These are phyloP conservation scores for Eulithis prunata DNA, from an alignment of 2,888 invertebrate species.

Conservation along the genomic window DNA sequence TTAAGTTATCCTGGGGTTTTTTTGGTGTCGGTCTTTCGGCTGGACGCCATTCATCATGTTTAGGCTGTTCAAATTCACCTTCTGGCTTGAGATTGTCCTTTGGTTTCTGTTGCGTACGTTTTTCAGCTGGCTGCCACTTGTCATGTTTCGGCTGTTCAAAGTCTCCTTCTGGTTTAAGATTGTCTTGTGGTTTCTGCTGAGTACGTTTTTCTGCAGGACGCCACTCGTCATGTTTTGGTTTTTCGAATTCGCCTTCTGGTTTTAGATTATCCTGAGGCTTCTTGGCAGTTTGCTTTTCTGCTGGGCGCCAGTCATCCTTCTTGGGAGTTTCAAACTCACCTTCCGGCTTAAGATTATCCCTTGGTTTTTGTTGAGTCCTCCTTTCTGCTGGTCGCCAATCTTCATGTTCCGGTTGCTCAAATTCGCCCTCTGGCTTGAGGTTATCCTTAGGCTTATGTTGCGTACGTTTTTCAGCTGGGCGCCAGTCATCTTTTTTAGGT, in stretches of 20 bases:
- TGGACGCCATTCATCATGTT: conserved; percentile 64
- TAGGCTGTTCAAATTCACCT: conserved; percentile 76
- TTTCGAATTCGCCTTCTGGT: conserved; percentile 83
- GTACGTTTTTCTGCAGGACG: conserved; percentile 77
- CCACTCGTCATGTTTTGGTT: conserved; percentile 72
- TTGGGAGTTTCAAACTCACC: conserved; percentile 78
- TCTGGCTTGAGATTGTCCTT: conserved; percentile 72
- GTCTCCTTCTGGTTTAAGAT: conserved; percentile 84
- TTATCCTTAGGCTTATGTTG: conserved; percentile 64
- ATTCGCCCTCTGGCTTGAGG: conserved; percentile 74
- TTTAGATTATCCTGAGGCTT: conserved; percentile 79
- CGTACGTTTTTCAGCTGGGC: conserved; percentile 66
- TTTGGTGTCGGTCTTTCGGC: conserved; percentile 57
- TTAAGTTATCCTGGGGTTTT: conserved; percentile 82
- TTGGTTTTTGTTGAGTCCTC: conserved; percentile 62
- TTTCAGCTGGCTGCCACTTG: conserved; percentile 68
- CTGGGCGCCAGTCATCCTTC: conserved; percentile 66
- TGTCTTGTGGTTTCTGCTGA: conserved; percentile 78
- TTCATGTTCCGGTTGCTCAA: conserved; percentile 67
- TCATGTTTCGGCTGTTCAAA: conserved; percentile 76
- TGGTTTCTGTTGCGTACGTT: conserved; percentile 48
- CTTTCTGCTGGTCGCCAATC: conserved; percentile 68
- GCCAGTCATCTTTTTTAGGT: conserved; percentile 59
- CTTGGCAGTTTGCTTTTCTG: conserved; percentile 68
- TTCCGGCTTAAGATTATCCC: conserved; percentile 80